A percentile compares a stretch with the other conserved stretches of the same genome.
These are phyloP conservation scores for Heliconius ismenius DNA, from an alignment of 2,888 invertebrate genomes.

Conservation along the genomic window DNA sequence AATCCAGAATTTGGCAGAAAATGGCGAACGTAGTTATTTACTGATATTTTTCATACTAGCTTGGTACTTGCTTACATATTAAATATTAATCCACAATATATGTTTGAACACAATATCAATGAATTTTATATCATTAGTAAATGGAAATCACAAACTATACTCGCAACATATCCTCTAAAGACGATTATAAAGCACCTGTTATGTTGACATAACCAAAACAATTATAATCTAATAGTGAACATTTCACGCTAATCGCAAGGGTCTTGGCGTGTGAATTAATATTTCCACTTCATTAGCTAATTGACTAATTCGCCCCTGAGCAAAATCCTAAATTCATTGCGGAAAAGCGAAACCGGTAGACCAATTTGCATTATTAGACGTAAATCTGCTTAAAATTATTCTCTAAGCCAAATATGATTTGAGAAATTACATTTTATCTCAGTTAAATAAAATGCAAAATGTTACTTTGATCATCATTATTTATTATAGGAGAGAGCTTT, in stretches of 20 bases:
- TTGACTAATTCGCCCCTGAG: slow-evolving; percentile 31
- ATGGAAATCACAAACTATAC: background rate
- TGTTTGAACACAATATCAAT: background rate
- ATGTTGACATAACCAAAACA: slow-evolving; percentile 13
- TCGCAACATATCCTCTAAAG: background rate
- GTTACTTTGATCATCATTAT: background rate
- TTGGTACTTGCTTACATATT: too few relatives aligned
- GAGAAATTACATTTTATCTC: background rate
- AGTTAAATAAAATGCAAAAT: background rate
- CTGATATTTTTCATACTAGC: too few relatives aligned
- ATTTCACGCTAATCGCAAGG: slow-evolving; percentile 14
- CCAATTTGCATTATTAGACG: slow-evolving; percentile 25
- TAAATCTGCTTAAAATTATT: slow-evolving; percentile 24
- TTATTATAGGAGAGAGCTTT: background rate
- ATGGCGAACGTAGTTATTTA: too few relatives aligned
- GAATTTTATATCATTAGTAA: background rate
- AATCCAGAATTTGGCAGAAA: too few relatives aligned
- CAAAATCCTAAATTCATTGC: slow-evolving; percentile 26
- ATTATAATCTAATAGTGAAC: slow-evolving; percentile 16
- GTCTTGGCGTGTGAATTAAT: slow-evolving; percentile 22
- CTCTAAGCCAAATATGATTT: slow-evolving; percentile 13
- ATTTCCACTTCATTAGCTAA: slow-evolving; percentile 33
- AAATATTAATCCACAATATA: background rate
- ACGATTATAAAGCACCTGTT: slow-evolving; percentile 19
- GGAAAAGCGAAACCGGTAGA: slow-evolving; percentile 17